phyloP scores from a whole-genome alignment of 2,797 vertebrate genomes.

The Huso huso region DNA sequence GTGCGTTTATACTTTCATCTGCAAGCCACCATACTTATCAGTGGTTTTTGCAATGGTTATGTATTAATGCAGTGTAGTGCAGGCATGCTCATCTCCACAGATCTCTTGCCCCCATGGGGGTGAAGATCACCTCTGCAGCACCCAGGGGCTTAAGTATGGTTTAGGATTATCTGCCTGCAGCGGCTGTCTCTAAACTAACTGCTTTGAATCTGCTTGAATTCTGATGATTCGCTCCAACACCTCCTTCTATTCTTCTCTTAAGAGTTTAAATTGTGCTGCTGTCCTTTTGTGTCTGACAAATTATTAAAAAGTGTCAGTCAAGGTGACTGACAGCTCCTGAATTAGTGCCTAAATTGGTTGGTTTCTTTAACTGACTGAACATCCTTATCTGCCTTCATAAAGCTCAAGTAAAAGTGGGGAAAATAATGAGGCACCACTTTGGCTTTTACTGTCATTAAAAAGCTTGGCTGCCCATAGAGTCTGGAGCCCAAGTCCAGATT shows the following conservation, averaged over 20 bases:
- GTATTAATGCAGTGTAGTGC: too few species aligned
- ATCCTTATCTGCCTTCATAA: background rate
- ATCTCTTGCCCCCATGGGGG: too few species aligned
- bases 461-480: too few species aligned
- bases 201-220: background rate
- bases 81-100: too few species aligned
- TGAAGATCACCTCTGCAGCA: too few species aligned
- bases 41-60: too few species aligned
- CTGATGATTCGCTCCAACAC: background rate
- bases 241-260: background rate
- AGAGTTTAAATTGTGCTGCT: background rate
- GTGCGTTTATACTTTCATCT: too few species aligned
- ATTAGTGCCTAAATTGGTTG: background rate
- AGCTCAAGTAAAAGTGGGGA: background rate
- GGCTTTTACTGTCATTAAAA: background rate
- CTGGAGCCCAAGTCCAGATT: too few species aligned
- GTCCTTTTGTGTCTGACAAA: background rate
- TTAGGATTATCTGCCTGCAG: too few species aligned
- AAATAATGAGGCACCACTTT: background rate
- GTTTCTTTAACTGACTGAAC: background rate
- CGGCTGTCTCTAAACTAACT: background rate
- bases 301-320: background rate
- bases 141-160: too few species aligned
- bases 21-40: too few species aligned
- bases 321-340: background rate